phyloP scores from a whole-genome alignment of 2,797 vertebrate species.

The Gymnocypris eckloni region DNA sequence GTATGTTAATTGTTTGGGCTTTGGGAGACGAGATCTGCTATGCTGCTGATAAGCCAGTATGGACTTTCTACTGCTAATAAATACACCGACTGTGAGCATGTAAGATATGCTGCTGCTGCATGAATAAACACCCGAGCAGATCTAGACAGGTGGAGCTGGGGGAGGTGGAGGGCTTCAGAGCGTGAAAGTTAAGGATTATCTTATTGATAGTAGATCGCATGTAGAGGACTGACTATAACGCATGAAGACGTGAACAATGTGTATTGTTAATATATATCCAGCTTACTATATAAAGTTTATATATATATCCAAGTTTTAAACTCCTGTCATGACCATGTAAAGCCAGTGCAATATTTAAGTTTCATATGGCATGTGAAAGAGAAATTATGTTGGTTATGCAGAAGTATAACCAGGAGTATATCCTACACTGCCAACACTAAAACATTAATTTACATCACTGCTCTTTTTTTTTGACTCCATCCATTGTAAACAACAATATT shows the following conservation, averaged over 20 bases:
- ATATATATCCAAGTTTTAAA: not conserved
- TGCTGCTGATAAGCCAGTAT: too few relatives aligned
- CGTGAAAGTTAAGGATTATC: not conserved
- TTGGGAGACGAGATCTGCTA: too few relatives aligned
- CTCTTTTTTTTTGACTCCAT: not conserved
- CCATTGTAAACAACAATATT: not conserved
- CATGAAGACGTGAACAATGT: not conserved
- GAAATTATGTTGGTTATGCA: too few relatives aligned
- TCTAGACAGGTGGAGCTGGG: not conserved
- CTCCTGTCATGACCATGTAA: not conserved
- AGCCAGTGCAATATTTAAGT: not conserved
- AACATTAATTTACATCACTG: not conserved
- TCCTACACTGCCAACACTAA: not conserved
- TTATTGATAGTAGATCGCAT: not conserved
- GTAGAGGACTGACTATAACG: not conserved
- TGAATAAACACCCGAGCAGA: not conserved
- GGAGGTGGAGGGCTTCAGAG: not conserved
- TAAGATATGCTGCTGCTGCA: not conserved
- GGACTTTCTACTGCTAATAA: not conserved
- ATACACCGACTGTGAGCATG: not conserved
- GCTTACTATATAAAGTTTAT: not conserved
- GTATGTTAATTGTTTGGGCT: not conserved
- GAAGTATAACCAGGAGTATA: not conserved
- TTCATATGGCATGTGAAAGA: not conserved
- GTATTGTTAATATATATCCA: slow-evolving; percentile 31